Conservation (phyloP, 1,140 invertebrate genomes). For the Wiebesia pumilae region DNA sequence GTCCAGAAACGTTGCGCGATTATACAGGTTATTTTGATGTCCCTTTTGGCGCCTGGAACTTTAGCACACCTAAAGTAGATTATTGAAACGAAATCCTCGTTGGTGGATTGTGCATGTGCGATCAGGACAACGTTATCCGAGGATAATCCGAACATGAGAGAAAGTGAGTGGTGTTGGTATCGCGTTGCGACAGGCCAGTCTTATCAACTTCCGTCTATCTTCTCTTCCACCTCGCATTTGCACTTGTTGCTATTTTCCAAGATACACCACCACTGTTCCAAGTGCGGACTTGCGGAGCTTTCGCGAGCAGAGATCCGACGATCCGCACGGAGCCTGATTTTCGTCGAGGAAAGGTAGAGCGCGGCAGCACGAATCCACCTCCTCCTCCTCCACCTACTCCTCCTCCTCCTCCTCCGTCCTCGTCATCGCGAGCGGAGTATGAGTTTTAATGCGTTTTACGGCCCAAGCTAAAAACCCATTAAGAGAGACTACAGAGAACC, state of each 20-base stretch:
- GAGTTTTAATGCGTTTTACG: conserved; percentile 73
- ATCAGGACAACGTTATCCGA: background rate
- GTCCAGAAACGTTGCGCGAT: too few species aligned
- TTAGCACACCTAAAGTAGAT: too few species aligned
- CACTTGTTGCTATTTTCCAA: too few species aligned
- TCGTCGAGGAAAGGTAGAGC: conserved; percentile 54
- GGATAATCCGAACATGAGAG: background rate
- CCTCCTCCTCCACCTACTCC: conserved; percentile 58
- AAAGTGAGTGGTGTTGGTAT: background rate
- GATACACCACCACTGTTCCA: background rate
- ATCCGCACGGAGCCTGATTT: conserved; percentile 64
- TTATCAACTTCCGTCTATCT: too few species aligned
- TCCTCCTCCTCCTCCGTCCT: conserved; percentile 61
- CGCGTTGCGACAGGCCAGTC: too few species aligned
- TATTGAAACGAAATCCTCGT: too few species aligned
- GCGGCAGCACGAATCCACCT: conserved; percentile 54
- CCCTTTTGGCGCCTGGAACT: too few species aligned
- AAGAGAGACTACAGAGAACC: conserved; percentile 54
- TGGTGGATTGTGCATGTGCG: too few species aligned
- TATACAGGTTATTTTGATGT: too few species aligned
- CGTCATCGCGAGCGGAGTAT: conserved; percentile 67
- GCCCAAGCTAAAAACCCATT: conserved; percentile 69
- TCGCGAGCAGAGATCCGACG: conserved; percentile 53
- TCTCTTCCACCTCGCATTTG: too few species aligned
- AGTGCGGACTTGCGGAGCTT: background rate